Evolutionary conservation across 2,797 vertebrate species (phyloP).

Genomic region (Heteromormyrus szaboi): DNA sequence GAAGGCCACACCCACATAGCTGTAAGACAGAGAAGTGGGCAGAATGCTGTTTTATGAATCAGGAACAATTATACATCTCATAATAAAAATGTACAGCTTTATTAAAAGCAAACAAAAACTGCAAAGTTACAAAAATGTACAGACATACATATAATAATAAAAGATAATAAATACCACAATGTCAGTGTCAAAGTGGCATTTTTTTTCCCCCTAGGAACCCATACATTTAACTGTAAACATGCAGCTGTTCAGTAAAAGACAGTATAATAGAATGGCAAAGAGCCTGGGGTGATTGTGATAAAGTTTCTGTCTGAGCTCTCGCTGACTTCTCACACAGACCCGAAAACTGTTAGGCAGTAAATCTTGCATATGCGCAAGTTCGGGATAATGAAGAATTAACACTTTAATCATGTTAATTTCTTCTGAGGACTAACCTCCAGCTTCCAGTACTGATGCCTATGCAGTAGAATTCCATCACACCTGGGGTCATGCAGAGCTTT

Average conservation of each 20-base stretch:
- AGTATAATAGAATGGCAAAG: neutral
- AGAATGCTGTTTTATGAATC: constrained; percentile 11
- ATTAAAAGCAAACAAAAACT: neutral
- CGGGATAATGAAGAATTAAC: neutral
- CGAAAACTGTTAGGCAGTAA: neutral
- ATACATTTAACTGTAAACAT: neutral
- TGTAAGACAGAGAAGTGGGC: constrained; percentile 46
- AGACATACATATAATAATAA: neutral
- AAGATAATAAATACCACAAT: neutral
- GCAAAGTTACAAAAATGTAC: neutral
- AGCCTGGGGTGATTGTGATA: neutral
- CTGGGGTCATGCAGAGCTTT: neutral
- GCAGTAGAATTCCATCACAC: neutral
- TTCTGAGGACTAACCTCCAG: neutral
- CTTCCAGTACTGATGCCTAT: neutral
- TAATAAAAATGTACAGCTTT: neutral
- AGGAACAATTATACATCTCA: neutral
- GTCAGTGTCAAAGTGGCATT: neutral
- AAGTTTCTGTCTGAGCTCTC: neutral
- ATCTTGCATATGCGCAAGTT: neutral
- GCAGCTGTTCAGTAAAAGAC: neutral
- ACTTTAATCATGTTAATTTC: neutral
- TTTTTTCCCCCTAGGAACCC: neutral
- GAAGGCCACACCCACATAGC: constrained; percentile 89
- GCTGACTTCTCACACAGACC: neutral